Evolutionary conservation across 2,888 invertebrate genomes (phyloP).

Genomic region (Marronus borbonicus): DNA sequence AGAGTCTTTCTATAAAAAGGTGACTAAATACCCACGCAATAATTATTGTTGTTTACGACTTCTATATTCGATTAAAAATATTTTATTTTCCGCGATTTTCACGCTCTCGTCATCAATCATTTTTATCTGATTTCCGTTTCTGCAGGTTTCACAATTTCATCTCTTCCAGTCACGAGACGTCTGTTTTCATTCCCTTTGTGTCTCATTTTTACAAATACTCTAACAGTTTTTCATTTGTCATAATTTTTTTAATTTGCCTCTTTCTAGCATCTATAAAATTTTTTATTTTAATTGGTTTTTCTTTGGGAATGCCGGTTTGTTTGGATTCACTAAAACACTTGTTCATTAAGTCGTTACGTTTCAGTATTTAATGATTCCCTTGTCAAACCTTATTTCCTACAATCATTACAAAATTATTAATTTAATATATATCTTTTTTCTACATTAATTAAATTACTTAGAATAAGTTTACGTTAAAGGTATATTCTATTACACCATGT

Average conservation of each 20-base stretch:
- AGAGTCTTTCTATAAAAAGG: not conserved
- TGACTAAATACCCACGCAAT: not conserved
- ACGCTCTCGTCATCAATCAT: constrained; percentile 56
- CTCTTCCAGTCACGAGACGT: constrained; percentile 52
- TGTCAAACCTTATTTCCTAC: too few species aligned
- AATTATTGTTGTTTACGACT: constrained; percentile 41
- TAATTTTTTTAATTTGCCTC: constrained; percentile 43
- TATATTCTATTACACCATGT: too few species aligned
- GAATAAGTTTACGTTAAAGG: too few species aligned
- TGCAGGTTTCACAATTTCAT: constrained; percentile 54
- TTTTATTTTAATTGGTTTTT: too few species aligned
- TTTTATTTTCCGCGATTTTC: constrained; percentile 51
- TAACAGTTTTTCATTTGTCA: constrained; percentile 46
- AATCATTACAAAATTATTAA: too few species aligned
- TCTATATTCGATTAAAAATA: constrained; percentile 49
- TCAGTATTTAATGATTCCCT: too few species aligned
- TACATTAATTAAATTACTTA: too few species aligned
- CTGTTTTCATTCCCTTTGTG: constrained; percentile 46
- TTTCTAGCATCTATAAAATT: not conserved
- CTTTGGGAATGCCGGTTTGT: too few species aligned
- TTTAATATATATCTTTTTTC: too few species aligned
- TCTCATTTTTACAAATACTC: constrained; percentile 38
- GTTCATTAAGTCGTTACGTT: too few species aligned
- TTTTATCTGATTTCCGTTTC: constrained; percentile 57
- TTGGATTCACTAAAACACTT: too few species aligned